Evolutionary conservation across 2,113 vertebrate genomes (phyloP), one percentile per base, ranked within the genome.

Genomic region (Rhinoderma darwinii): DNA sequence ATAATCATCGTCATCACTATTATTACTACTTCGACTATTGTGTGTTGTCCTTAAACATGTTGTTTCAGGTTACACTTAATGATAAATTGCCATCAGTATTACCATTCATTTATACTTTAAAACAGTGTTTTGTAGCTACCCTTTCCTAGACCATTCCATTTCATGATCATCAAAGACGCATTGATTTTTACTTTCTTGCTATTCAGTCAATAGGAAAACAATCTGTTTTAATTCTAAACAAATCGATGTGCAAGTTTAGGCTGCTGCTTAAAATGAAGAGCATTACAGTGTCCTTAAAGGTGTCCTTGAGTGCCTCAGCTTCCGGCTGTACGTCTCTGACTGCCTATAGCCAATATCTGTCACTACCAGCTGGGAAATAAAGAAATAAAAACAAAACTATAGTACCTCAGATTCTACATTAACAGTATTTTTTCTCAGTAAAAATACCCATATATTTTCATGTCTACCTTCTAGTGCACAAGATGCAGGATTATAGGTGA

Each of bases 271-370:
- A 70, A 75, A 32, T 76, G 5, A 27, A 76, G n/a, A 30, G 30
- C 15, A 18, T 35, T 32, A 32, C 44, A 35, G 30, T 78, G 75
- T 78, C 44, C 75, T 78, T 78, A 78, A 32, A 78, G n/a, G 75
- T n/a, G n/a, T 78, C 75, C 44, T 78, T 78, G 75, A 20, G 15
- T 54, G 75, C 44, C 47, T 30, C 44, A 61, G 54, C 78, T n/a
- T 61, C 12, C 12, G 17, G 54, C 37, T 81, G 9, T 5, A 81
- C 3, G 37, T 61, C 54, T 81, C 10, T 41, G 51, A n/a, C 32
- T 81, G 50, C 78, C 78, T 41, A 37, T 61, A 81, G 78, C 78
- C 32, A 81, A 61, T 81, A 81, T 61, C 78, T 81, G 77, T 79
- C 54, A 17, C 35, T 41, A 41, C 78, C 50, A 81, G 78, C 78